Percentiles rank a stretch among this genome's conserved stretches.
Conservation (phyloP, 2,113 vertebrate genomes). For the Dicerorhinus sumatrensis region DNA sequence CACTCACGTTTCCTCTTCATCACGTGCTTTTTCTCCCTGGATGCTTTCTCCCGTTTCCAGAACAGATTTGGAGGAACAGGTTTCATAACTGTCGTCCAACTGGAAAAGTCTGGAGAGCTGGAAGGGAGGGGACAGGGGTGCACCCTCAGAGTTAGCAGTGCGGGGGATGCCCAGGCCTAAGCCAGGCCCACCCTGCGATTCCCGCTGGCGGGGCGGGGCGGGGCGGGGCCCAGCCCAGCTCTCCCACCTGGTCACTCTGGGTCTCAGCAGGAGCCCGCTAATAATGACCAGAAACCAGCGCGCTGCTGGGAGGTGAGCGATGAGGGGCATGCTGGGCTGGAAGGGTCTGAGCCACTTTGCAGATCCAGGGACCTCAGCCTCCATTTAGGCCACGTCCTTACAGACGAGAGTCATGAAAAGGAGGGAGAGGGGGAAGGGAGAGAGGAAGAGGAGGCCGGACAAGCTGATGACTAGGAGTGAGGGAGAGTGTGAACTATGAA, state of each 20-base stretch:
- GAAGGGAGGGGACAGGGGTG: conserved; percentile 36
- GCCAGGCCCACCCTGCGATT: background rate
- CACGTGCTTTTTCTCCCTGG: conserved; percentile 85
- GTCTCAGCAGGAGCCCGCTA: background rate
- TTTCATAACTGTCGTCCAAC: conserved; percentile 90
- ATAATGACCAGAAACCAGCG: background rate
- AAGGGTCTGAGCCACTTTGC: background rate
- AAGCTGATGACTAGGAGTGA: background rate
- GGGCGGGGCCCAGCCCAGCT: background rate
- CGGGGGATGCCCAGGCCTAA: background rate
- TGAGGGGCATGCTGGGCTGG: background rate
- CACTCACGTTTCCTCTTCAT: background rate
- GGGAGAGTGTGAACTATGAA: background rate
- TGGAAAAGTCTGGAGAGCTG: conserved; percentile 88
- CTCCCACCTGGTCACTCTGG: background rate
- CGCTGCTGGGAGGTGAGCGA: background rate
- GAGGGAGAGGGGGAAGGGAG: background rate
- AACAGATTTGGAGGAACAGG: conserved; percentile 84
- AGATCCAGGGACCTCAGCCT: background rate
- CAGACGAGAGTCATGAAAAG: background rate
- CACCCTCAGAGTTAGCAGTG: background rate
- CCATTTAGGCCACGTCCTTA: background rate
- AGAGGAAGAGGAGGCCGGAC: background rate
- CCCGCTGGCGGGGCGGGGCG: background rate
- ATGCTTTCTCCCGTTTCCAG: conserved; percentile 88